These are phyloP conservation scores for Steatocranus sp. DNA, from an alignment of 2,797 vertebrate genomes.

Conservation along the genomic window DNA sequence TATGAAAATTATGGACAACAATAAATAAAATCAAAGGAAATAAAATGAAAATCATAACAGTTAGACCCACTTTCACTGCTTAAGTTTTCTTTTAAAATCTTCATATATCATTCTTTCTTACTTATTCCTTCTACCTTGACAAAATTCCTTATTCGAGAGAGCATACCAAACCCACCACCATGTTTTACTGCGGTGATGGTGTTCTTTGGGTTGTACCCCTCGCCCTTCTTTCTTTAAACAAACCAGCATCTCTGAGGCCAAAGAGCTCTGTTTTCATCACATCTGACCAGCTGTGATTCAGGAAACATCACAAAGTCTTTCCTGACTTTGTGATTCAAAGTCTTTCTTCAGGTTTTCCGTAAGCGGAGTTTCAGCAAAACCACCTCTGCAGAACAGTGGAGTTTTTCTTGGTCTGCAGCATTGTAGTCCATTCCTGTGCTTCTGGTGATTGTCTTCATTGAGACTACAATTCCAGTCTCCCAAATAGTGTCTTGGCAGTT, in stretches of 20 bases:
- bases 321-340: background rate
- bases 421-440: background rate
- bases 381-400: too few species aligned
- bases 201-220: background rate
- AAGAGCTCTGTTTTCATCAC: background rate
- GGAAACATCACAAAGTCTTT: too few species aligned
- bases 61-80: background rate
- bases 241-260: background rate
- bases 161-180: background rate
- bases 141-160: background rate
- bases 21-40: background rate
- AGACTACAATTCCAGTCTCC: background rate
- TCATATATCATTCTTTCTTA: background rate
- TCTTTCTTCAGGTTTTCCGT: background rate
- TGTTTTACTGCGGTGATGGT: background rate
- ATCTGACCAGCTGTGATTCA: background rate
- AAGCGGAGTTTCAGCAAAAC: background rate
- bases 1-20: background rate
- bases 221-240: background rate
- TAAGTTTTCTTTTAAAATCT: background rate
- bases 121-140: background rate
- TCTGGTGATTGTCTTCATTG: background rate
- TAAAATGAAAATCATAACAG: background rate
- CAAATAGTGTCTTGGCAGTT: background rate
- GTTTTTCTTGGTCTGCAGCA: background rate